Evolutionary conservation across 2,797 vertebrate species (phyloP).

Genomic region (Artibeus lituratus): DNA sequence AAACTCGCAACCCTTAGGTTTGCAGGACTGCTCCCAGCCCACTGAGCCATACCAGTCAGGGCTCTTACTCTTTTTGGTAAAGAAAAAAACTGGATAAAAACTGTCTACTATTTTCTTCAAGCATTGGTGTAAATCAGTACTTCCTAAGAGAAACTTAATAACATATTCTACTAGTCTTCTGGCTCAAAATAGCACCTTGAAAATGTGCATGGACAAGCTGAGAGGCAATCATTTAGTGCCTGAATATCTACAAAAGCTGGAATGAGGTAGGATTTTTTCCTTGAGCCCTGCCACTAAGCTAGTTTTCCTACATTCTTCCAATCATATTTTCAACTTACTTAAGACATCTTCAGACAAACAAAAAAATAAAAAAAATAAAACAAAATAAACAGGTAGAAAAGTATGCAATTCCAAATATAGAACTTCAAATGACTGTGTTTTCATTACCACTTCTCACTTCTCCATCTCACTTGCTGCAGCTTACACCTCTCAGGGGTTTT

Average conservation of each 20-base stretch:
- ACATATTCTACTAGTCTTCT: not conserved
- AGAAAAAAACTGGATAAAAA: not conserved
- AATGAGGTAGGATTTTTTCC: not conserved
- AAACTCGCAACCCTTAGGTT: not conserved
- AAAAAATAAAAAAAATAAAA: not conserved
- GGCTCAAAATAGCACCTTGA: not conserved
- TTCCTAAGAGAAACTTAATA: slow-evolving; percentile 12
- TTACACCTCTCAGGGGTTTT: not conserved
- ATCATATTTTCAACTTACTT: not conserved
- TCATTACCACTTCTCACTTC: not conserved
- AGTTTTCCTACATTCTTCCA: not conserved
- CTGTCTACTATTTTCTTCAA: not conserved
- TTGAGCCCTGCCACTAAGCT: not conserved
- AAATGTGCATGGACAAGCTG: not conserved
- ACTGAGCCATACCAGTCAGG: not conserved
- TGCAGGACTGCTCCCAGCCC: not conserved
- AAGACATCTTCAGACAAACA: not conserved
- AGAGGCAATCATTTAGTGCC: not conserved
- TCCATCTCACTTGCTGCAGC: not conserved
- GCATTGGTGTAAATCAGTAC: not conserved
- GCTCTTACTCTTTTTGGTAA: not conserved
- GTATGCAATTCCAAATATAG: not conserved
- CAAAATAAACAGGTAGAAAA: not conserved
- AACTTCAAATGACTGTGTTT: not conserved
- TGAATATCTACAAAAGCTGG: not conserved